phyloP scores from a whole-genome alignment of 2,113 vertebrate genomes.

The Panurus biarmicus region DNA sequence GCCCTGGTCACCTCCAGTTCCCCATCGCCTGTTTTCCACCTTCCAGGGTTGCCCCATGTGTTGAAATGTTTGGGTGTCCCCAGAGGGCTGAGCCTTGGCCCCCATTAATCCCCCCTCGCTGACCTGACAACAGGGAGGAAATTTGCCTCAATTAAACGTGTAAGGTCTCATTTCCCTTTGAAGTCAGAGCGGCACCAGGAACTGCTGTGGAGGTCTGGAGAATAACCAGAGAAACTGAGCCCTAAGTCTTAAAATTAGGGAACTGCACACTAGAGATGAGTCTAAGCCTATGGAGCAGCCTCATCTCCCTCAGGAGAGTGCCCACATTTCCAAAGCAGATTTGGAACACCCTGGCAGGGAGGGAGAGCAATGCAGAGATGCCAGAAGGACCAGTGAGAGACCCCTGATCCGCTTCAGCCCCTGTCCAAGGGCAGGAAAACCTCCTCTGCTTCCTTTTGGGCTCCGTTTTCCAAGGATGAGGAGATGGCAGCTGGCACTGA shows the following conservation, averaged over 20 bases:
- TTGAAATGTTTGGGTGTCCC: constrained; percentile 53
- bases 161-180: constrained; percentile 59
- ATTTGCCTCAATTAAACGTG: constrained; percentile 53
- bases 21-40: background rate
- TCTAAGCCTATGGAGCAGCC: background rate
- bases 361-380: background rate
- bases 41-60: background rate
- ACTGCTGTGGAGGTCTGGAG: constrained; percentile 3
- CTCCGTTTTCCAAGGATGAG: background rate
- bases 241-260: background rate
- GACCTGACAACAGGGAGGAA: constrained; percentile 56
- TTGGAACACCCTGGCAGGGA: background rate
- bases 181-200: constrained; percentile 5
- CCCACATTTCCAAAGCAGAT: background rate
- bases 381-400: background rate
- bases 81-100: constrained; percentile 30
- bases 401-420: fast-evolving
- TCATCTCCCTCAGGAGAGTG: background rate
- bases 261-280: background rate
- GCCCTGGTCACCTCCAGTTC: background rate
- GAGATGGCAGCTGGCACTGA: background rate
- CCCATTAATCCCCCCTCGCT: background rate
- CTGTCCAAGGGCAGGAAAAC: background rate
- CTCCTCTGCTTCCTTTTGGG: background rate
- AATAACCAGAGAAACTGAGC: background rate